A percentile compares a stretch with the other conserved stretches of the same genome.
Conservation (phyloP, 2,113 vertebrate genomes). For the Macrotis lagotis region DNA sequence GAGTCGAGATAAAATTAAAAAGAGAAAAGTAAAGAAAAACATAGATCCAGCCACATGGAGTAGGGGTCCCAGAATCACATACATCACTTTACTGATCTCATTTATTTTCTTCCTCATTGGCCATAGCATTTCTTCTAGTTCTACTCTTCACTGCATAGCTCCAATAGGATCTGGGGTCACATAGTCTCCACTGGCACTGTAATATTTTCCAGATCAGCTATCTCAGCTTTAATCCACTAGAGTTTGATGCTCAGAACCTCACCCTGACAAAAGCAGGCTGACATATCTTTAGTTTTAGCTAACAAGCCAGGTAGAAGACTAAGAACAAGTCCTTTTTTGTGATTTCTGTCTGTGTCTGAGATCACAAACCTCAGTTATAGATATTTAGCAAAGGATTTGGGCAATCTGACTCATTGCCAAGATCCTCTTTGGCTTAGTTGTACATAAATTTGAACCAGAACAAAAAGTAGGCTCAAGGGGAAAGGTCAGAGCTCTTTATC, state of each 20-base stretch:
- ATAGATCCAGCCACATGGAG: too few species aligned
- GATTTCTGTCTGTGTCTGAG: neutral
- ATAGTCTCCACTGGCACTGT: neutral
- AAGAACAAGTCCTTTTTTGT: neutral
- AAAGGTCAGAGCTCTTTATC: neutral
- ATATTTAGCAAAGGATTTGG: neutral
- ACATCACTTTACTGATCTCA: neutral
- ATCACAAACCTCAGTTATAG: neutral
- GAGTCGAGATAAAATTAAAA: too few species aligned
- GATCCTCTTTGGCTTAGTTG: neutral
- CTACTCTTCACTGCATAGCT: neutral
- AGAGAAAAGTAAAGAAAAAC: too few species aligned
- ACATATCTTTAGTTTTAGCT: neutral
- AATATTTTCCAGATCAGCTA: neutral
- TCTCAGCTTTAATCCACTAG: neutral
- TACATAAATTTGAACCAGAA: neutral
- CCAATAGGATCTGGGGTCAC: neutral
- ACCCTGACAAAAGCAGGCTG: neutral
- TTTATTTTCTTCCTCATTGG: neutral
- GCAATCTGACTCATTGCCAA: neutral
- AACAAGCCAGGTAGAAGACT: neutral
- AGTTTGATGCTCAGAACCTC: neutral
- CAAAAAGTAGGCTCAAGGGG: neutral
- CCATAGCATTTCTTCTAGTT: too few species aligned
- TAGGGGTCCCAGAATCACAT: too few species aligned